phyloP scores from a whole-genome alignment of 2,113 vertebrate species.

The Esox niger region DNA sequence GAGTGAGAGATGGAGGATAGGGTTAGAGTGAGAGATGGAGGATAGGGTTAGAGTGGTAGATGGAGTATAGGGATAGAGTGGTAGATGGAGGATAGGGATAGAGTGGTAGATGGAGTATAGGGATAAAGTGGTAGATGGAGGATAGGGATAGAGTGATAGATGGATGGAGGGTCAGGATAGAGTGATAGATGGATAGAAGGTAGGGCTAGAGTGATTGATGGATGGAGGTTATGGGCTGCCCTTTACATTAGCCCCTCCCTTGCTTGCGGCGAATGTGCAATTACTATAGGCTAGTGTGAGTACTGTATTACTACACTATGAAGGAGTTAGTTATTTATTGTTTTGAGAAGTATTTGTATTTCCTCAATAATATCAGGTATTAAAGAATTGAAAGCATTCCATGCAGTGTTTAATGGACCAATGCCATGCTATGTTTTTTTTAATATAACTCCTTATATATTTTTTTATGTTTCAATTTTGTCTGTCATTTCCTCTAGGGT shows the following conservation, averaged over 20 bases:
- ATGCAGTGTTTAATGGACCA: conserved; percentile 72
- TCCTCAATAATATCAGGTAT: conserved; percentile 72
- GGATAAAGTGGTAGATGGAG: no score
- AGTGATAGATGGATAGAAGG: background rate
- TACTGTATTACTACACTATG: conserved; percentile 73
- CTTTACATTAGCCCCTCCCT: conserved; percentile 33
- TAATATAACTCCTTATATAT: conserved; percentile 47
- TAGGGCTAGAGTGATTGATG: conserved; percentile 30
- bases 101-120: no score
- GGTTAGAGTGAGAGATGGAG: no score
- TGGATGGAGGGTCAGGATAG: no score
- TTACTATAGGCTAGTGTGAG: conserved; percentile 75
- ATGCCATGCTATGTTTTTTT: conserved; percentile 58
- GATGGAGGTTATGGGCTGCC: conserved; percentile 22
- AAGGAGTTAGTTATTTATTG: conserved; percentile 75
- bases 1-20: no score
- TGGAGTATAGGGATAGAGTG: no score
- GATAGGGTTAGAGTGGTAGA: no score
- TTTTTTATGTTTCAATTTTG: conserved; percentile 51
- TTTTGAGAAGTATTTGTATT: conserved; percentile 57
- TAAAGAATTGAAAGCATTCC: conserved; percentile 75
- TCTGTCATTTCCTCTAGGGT: conserved; percentile 51
- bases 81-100: no score
- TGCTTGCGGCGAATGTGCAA: conserved; percentile 74
- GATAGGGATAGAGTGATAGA: no score